These are phyloP conservation scores for Heptranchias perlo DNA, from an alignment of 2,113 vertebrate species.

Conservation along the genomic window DNA sequence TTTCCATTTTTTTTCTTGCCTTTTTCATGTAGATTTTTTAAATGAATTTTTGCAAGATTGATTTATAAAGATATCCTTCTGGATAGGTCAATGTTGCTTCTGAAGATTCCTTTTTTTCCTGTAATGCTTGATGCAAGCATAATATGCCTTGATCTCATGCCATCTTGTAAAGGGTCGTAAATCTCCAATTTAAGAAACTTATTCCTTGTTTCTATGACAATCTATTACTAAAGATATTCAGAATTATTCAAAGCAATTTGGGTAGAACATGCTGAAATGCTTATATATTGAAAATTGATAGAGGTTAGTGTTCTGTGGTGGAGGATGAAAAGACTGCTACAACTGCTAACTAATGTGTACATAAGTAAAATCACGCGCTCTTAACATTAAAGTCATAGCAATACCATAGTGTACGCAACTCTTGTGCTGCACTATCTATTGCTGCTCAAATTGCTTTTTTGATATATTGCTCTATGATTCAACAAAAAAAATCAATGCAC, in stretches of 20 bases:
- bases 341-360: background rate
- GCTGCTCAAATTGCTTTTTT: background rate
- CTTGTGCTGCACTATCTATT: background rate
- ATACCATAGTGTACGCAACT: background rate
- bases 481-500: background rate
- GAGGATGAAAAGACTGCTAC: background rate
- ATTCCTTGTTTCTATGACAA: background rate
- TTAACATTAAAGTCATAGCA: background rate
- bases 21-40: background rate
- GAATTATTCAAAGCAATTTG: background rate
- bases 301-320: background rate
- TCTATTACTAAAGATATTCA: background rate
- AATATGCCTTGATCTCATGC: background rate
- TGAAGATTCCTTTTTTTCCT: background rate
- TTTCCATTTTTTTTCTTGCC: background rate
- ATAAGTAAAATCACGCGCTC: background rate
- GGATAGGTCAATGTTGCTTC: background rate
- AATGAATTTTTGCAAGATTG: background rate
- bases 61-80: background rate
- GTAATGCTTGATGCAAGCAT: background rate
- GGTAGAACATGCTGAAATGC: background rate
- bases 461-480: background rate
- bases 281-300: background rate
- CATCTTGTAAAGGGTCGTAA: background rate
- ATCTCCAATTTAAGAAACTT: background rate